Base-by-base conservation (phyloP, 2,113 vertebrate genomes). In the Rhea pennata region DNA sequence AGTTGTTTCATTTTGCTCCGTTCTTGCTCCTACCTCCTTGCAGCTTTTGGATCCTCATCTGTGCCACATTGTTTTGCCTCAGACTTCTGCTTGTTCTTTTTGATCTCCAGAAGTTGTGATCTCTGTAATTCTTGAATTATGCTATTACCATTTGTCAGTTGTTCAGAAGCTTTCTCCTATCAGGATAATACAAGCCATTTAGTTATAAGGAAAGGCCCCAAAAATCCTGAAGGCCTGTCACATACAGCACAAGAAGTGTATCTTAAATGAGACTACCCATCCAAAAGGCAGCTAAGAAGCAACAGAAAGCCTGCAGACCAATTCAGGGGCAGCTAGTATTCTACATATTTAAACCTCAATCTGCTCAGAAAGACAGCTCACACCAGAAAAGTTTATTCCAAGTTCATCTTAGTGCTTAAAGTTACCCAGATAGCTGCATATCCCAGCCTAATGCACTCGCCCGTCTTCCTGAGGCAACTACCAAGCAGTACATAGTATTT, bases 131-230 rank as follows among this genome's bases (percentile, higher is more conserved):
- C 64, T 33, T 40, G 12, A 15, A 24, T 75, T 67, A 84, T 16
- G 7, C 10, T 64, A n/a, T 24, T 1, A 2, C 19, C 62, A 6
- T 15, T 62, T 3, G 3, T 89, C 21, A 0, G 0, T 6, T 36
- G 15, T 44, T 54, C 0, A 1, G 31, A 36, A 70, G 69, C 46
- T 71, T 82, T 64, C 15, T 12, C 51, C 70, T 65, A 0, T 46
- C 36, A 44, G 77, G 42, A 7, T 89, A 84, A 87, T 14, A 50
- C 12, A 44, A 26, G 46, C 20, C 31, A 1, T 40, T 59, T 33
- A n/a, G 2, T 40, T n/a, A 26, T 48, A 61, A 72, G 56, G 40
- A 72, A 64, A 82, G 78, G 20, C 26, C 40, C 58, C 24, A 39
- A 24, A 87, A 26, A 74, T 24, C 33, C 26, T 9, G 36, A 73